Percentiles rank a stretch among this genome's conserved stretches.
Conservation (phyloP, 2,888 invertebrate genomes). For the Exocentrus adspersus region DNA sequence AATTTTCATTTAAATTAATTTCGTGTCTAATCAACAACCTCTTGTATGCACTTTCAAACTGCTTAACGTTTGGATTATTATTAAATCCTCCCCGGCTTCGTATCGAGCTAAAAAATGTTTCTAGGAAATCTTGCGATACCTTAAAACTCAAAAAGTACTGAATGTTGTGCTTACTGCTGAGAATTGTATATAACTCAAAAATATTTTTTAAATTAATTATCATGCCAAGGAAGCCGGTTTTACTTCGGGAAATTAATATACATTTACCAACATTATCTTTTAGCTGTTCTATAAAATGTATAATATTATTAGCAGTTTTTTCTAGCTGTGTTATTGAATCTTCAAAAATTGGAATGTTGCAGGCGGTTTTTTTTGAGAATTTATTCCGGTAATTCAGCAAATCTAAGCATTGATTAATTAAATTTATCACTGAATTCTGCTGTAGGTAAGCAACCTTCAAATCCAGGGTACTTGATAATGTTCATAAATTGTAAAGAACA, state of each 20-base stretch:
- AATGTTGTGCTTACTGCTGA: neutral
- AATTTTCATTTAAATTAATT: neutral
- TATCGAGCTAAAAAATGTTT: conserved; percentile 40
- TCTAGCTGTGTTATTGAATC: neutral
- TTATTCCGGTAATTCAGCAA: conserved; percentile 28
- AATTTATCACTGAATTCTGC: neutral
- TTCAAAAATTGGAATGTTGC: neutral
- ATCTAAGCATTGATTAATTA: conserved; percentile 31
- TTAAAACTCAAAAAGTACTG: conserved; percentile 32
- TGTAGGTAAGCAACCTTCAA: neutral
- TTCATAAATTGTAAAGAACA: conserved; percentile 16
- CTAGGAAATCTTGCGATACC: conserved; percentile 36
- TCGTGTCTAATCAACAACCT: neutral
- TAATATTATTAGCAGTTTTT: conserved; percentile 19
- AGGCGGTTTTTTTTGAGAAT: conserved; percentile 23
- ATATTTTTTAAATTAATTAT: conserved; percentile 27
- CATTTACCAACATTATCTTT: neutral
- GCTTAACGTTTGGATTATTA: conserved; percentile 41
- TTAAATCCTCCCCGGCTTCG: conserved; percentile 38
- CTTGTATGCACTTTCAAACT: conserved; percentile 37
- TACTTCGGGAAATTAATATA: conserved; percentile 18
- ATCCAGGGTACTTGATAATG: neutral
- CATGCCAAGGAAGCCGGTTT: conserved; percentile 30
- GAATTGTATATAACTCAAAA: neutral
- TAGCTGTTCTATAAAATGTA: conserved; percentile 13